Evolutionary conservation across 2,888 invertebrate species (phyloP), one percentile per base, ranked within the genome.

Genomic region (Tillus elongatus): DNA sequence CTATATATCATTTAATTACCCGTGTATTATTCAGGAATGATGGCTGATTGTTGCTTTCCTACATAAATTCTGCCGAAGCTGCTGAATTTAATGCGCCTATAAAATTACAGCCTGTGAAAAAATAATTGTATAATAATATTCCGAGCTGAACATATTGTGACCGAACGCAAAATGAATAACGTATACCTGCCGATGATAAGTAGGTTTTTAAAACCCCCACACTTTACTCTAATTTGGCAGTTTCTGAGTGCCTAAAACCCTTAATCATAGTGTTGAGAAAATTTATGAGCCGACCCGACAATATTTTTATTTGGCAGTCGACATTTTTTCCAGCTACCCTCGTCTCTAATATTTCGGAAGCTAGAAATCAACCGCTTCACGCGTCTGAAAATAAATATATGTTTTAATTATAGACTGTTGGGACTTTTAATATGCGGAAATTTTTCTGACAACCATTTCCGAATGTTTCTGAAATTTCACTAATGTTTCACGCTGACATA

Each of bases 261-360:
- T 35, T 39, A 39, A 39, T 39, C 35, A 39, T 35, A 31, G 28
- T 30, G 34, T 31, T 14, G 12, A 26, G 29, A 27, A 24, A 30
- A 39, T 34, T 35, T 39, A 35, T 35, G 35, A 30, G 31, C 31
- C 31, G 33, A 31, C 33, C 39, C 33, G 39, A 30, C 39, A 35
- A 15, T 15, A 35, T 39, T 39, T 19, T 35, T 39, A 39, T 39
- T 35, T 39, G 35, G 34, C 33, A 27, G 35, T 30, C 39, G 35
- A n/a, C n/a, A n/a, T n/a, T n/a, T 39, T 39, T 39, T 35, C 31
- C 35, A 31, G 39, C 39, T 35, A 39, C 39, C 39, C 35, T 15
- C 12, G 30, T 35, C 24, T 19, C 6, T 19, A 19, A 8, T 19
- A 19, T 19, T n/a, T 19, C 24, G 24, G n/a, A 6, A 19, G 24